Percentiles rank a stretch among this genome's conserved stretches.
These are phyloP conservation scores for Bubo scandiacus DNA, from an alignment of 2,113 vertebrate species.

Conservation along the genomic window DNA sequence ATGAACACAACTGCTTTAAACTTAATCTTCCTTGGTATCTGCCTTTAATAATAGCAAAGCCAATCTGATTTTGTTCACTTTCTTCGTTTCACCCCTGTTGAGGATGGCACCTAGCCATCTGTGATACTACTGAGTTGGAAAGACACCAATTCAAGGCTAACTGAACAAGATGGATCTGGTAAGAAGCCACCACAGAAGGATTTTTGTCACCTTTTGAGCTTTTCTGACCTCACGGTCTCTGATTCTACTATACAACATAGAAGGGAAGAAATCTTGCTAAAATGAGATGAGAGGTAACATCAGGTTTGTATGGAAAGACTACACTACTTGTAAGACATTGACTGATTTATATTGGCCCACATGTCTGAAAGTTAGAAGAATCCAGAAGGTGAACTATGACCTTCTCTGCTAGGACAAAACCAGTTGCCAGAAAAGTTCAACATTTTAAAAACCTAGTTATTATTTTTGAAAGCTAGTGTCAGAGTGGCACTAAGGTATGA, in stretches of 20 bases:
- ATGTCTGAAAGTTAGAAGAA: not conserved
- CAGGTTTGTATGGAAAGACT: not conserved
- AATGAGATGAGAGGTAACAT: not conserved
- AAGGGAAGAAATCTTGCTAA: not conserved
- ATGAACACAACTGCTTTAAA: not conserved
- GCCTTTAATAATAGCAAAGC: constrained; percentile 23
- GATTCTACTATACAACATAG: not conserved
- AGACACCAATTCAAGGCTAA: not conserved
- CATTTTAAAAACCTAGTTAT: not conserved
- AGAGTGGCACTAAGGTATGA: not conserved
- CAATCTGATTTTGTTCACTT: constrained; percentile 16
- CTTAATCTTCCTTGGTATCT: constrained; percentile 11
- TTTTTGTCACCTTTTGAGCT: constrained; percentile 4
- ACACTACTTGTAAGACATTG: not conserved
- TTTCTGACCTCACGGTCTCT: not conserved
- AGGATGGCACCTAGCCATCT: not conserved
- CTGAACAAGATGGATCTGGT: not conserved
- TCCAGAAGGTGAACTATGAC: not conserved
- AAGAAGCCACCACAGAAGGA: not conserved
- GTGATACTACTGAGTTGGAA: not conserved
- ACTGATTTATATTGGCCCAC: not conserved
- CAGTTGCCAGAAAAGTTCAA: not conserved
- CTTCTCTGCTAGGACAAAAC: not conserved
- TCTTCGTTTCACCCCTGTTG: constrained; percentile 9
- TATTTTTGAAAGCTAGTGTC: not conserved